Conservation (phyloP, 2,113 vertebrate species). For the Cyphomyrus plagiostoma region DNA sequence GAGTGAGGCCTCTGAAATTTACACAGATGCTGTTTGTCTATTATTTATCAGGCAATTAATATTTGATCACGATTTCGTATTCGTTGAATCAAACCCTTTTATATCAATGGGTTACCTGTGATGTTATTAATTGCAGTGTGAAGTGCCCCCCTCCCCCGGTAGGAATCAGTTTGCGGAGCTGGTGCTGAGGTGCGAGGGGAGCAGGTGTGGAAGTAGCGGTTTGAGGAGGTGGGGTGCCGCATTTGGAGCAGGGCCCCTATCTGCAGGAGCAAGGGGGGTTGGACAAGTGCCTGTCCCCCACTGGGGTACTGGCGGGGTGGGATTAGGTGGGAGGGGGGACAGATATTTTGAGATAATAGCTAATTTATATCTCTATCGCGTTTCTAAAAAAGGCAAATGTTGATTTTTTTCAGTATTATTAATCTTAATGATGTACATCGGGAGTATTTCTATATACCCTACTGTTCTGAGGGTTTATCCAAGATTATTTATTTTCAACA, state of each 20-base stretch:
- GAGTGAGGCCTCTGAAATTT: conserved; percentile 11
- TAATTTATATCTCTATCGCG: not conserved
- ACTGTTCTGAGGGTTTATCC: not conserved
- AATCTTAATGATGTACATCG: not conserved
- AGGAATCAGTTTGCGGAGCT: not conserved
- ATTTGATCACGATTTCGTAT: conserved; percentile 12
- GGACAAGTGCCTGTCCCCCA: not conserved
- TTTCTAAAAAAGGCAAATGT: not conserved
- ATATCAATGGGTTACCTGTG: conserved; percentile 18
- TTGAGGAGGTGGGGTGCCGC: not conserved
- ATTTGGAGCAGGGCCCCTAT: conserved; percentile 5
- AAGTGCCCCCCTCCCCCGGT: not conserved
- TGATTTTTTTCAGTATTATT: not conserved
- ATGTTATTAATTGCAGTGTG: conserved; percentile 15
- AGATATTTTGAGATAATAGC: not conserved
- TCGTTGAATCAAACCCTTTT: conserved; percentile 8
- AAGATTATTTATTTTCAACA: not conserved
- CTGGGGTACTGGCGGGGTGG: not conserved
- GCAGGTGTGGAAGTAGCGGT: not conserved
- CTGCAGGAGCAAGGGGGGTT: not conserved
- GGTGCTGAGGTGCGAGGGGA: not conserved
- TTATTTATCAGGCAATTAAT: conserved; percentile 7
- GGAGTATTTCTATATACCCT: not conserved
- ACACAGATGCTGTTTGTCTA: conserved; percentile 13
- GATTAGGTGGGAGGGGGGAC: not conserved